Evolutionary conservation across 2,888 invertebrate species (phyloP).

Genomic region (Nemapogon koenigi): DNA sequence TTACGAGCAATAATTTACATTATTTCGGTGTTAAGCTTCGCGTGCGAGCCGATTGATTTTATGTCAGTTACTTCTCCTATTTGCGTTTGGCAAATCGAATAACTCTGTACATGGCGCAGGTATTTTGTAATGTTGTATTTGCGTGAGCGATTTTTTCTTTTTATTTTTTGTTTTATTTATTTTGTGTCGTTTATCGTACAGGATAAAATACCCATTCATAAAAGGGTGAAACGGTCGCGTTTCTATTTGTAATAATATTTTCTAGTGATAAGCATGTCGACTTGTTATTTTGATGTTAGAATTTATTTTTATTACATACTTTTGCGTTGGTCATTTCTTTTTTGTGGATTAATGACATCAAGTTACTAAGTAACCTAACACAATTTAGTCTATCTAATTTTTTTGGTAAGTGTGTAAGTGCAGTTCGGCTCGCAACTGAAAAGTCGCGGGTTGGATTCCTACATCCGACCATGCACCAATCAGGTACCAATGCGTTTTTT

Average conservation of each 20-base stretch:
- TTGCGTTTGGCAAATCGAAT: slow-evolving; percentile 58
- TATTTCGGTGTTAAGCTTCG: slow-evolving; percentile 58
- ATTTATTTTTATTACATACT: no score
- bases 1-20: slow-evolving; percentile 63
- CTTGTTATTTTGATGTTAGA: slow-evolving; percentile 8
- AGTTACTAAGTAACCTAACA: no score
- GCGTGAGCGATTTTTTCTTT: slow-evolving; percentile 43
- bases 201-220: slow-evolving; percentile 12
- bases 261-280: slow-evolving; percentile 7
- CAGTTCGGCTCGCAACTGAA: no score
- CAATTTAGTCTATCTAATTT: no score
- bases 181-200: slow-evolving; percentile 9
- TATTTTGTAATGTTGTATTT: slow-evolving; percentile 56
- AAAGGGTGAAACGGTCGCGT: slow-evolving; percentile 10
- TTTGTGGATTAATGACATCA: no score
- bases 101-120: slow-evolving; percentile 49
- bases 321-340: no score
- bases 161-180: slow-evolving; percentile 28
- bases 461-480: no score
- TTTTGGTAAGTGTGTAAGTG: no score
- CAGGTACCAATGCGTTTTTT: no score
- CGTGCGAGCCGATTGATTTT: slow-evolving; percentile 62
- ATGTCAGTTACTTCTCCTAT: slow-evolving; percentile 57
- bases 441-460: no score
- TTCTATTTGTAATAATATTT: slow-evolving; percentile 10